These are phyloP conservation scores for Vulpes ferrilata DNA, from an alignment of 2,113 vertebrate genomes.

Conservation along the genomic window DNA sequence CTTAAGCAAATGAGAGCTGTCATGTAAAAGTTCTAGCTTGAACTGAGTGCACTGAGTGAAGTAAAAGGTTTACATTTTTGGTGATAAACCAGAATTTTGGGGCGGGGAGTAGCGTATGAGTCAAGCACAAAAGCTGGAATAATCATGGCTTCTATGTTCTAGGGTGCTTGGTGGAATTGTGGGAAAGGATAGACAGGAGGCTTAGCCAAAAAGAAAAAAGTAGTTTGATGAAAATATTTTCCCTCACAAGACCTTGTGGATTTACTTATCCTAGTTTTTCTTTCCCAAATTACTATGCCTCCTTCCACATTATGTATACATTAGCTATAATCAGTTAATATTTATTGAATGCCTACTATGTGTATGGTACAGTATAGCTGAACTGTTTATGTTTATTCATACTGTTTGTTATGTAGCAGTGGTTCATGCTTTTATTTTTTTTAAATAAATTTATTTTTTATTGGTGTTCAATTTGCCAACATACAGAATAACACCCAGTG, in stretches of 20 bases:
- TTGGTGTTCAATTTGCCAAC: no score
- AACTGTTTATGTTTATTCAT: no score
- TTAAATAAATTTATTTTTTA: no score
- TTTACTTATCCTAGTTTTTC: not conserved
- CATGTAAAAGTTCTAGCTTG: not conserved
- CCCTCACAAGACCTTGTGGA: not conserved
- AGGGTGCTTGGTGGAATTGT: not conserved
- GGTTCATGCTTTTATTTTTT: no score
- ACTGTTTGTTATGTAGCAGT: no score
- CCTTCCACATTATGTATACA: not conserved
- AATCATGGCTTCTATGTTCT: not conserved
- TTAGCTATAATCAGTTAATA: not conserved
- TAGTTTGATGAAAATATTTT: not conserved
- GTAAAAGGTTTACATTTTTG: slow-evolving; percentile 1
- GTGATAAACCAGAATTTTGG: not conserved
- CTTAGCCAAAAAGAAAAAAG: not conserved
- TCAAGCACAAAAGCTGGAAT: not conserved
- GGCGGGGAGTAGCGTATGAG: not conserved
- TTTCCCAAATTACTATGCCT: not conserved
- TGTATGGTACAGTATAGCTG: no score
- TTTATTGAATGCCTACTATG: no score
- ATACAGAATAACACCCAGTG: no score
- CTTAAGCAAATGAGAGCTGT: not conserved
- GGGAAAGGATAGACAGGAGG: not conserved
- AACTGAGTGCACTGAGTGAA: not conserved